Conservation (phyloP, 2,888 invertebrate species). For the Argynnis bischoffii region DNA sequence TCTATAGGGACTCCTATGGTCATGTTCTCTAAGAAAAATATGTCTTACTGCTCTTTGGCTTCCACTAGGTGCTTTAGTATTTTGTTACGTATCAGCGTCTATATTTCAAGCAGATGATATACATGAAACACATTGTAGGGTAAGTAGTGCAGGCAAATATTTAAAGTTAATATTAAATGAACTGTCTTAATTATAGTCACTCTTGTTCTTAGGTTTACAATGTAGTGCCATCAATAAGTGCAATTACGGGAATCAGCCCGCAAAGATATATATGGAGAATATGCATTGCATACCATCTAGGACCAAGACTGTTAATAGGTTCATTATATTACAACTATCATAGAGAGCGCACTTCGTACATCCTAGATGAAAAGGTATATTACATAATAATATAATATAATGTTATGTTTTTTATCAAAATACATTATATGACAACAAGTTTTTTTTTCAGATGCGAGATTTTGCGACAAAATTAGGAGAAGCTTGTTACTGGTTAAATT, state of each 20-base stretch:
- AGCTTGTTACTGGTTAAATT: slow-evolving; percentile 91
- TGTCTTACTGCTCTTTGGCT: slow-evolving; percentile 92
- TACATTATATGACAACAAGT: not conserved
- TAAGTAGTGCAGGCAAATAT: slow-evolving; percentile 78
- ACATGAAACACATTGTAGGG: slow-evolving; percentile 97
- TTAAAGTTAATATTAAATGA: not conserved
- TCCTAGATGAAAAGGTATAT: slow-evolving; percentile 79
- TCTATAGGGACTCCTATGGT: slow-evolving; percentile 84
- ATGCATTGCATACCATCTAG: slow-evolving; percentile 94
- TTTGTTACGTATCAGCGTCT: slow-evolving; percentile 94
- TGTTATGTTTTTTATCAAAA: not conserved
- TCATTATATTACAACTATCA: slow-evolving; percentile 93
- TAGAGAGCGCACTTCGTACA: slow-evolving; percentile 84
- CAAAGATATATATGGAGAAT: slow-evolving; percentile 96
- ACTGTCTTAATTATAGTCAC: not conserved
- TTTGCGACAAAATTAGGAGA: slow-evolving; percentile 85
- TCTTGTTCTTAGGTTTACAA: slow-evolving; percentile 89
- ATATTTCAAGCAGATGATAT: slow-evolving; percentile 96
- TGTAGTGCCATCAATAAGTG: slow-evolving; percentile 96
- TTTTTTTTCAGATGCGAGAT: slow-evolving; percentile 68
- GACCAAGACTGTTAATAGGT: slow-evolving; percentile 94
- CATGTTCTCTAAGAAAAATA: slow-evolving; percentile 89
- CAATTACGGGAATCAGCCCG: slow-evolving; percentile 96
- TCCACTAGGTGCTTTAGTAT: slow-evolving; percentile 91
- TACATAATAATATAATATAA: not conserved